Evolutionary conservation across 2,113 vertebrate species (phyloP).

Genomic region (Calypte anna): DNA sequence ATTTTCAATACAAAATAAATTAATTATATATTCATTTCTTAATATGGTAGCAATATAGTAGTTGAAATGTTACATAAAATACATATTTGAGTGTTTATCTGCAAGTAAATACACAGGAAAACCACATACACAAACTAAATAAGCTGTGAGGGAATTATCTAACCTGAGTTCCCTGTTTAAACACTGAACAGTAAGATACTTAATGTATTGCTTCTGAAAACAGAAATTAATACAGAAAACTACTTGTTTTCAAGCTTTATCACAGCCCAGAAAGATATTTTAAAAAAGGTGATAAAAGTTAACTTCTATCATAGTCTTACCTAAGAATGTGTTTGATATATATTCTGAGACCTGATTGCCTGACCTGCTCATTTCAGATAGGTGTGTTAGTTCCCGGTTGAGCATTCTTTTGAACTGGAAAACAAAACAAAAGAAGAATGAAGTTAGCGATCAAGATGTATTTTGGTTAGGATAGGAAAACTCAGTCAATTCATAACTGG

Average conservation of each 20-base stretch:
- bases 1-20: background rate
- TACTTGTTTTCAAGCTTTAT: background rate
- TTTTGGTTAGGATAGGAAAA: background rate
- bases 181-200: background rate
- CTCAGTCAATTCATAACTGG: background rate
- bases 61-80: background rate
- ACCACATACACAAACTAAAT: background rate
- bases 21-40: background rate
- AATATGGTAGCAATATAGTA: background rate
- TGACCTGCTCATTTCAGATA: conserved; percentile 98
- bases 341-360: conserved; percentile 99
- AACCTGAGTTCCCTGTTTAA: background rate
- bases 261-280: background rate
- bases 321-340: conserved; percentile 98
- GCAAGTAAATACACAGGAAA: background rate
- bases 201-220: background rate
- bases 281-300: background rate
- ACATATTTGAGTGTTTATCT: background rate
- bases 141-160: background rate
- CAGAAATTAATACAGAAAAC: background rate
- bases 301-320: conserved; percentile 76
- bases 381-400: conserved; percentile 95
- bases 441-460: background rate
- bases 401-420: conserved; percentile 99
- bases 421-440: background rate